Base-by-base conservation (phyloP, 2,113 vertebrate genomes). In the Calyptommatus sinebrachiatus region DNA sequence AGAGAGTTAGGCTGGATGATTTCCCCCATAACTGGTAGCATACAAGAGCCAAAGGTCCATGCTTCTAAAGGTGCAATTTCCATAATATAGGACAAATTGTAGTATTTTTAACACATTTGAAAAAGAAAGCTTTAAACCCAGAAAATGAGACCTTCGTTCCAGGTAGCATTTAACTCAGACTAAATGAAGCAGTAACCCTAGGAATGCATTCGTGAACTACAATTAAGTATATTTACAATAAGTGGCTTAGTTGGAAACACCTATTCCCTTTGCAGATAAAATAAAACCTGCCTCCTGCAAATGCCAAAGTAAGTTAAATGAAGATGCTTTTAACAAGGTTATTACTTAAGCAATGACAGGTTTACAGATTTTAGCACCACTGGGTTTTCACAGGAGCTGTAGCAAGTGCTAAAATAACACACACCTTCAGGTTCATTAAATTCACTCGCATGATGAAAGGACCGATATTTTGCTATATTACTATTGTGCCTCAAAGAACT, bases 381-480 rank as follows among this genome's bases (percentile, higher is more conserved):
- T 94, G 94, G 93, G 92, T 95, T 95, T 94, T 95, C 95, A 95
- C 94, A 94, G 93, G 94, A 94, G 94, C 94, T 93, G 87, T 87
- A 91, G 92, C 91, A 95, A 95, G 96, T 95, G 96, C 95, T 97
- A 97, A 97, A 97, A 97, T 95, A 96, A 96, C 95, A 96, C 96
- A 97, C 96, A 98, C 96, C 97, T 97, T 97, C 94, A 94, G 96
- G 95, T 95, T 94, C 94, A 95, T 95, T 97, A 96, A 95, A 96
- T 95, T 94, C 93, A 93, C 94, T 92, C 94, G 83, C 92, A 90
- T 94, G 94, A 95, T 93, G 91, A 94, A 94, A 95, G 94, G 92
- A 94, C 91, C 92, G 95, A 94, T 94, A 95, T 95, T 94, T 94
- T 91, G 90, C 92, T 94, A 63, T 90, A 94, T 95, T 94, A 91